Base-by-base conservation (phyloP, 1,140 invertebrate species). In the Heliconius eleuchia region DNA sequence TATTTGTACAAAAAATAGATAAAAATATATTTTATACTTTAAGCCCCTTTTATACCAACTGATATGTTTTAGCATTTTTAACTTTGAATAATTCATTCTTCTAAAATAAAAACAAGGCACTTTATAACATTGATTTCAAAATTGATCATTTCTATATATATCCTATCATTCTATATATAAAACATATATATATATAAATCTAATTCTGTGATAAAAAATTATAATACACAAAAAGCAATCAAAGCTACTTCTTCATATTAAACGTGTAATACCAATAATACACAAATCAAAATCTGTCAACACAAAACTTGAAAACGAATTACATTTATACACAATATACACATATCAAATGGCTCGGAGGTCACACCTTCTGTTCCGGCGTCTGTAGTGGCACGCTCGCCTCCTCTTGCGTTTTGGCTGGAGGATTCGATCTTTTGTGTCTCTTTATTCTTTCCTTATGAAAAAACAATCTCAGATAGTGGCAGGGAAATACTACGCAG, bases 401-500 rank as follows among this genome's bases (percentile, higher is more conserved):
- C 74, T 92, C 92, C 82, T 95, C 92, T 88, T 18, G 89, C 86
- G 8, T 90, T 92, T 19, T 93, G 93, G 79, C 95, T 88, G 60
- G 27, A 30, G 60, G 60, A 16, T 30, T 30, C 9, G 60, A 66
- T 13, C 60, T n/a, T 66, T 66, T 66, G 60, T 66, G 60, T 87
- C 96, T 96, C 89, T 96, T 96, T 66, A 91, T 92, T 70, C 95
- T 94, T 79, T 96, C 95, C 71, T 95, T 95, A 86, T 97, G 96
- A 90, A 97, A 97, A 92, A 97, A 97, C 18, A 97, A 91, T 79
- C 97, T 94, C 19, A 98, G 95, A 89, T 98, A 98, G 86, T 97
- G 97, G 82, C 97, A 97, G 2, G 97, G 97, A 90, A 98, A 97
- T 74, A 97, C 96, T 0, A 98, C 97, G 86, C 97, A 97, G 84